These are phyloP conservation scores for Echinometra lucunter DNA, from an alignment of 53 echinoderm and acorn worm species.

Conservation along the genomic window DNA sequence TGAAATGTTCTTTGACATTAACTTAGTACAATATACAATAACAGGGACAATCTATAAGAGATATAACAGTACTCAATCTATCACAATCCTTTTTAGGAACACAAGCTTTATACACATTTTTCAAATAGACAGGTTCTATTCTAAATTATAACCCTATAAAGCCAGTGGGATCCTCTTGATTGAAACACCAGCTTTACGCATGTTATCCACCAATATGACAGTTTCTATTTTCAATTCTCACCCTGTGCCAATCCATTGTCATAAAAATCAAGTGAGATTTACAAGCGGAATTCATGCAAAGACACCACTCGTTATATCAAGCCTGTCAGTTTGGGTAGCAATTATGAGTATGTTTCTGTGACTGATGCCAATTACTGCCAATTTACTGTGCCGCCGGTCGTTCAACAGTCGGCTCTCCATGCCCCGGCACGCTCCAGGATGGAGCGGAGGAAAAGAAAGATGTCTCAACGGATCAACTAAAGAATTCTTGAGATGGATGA, in stretches of 20 bases:
- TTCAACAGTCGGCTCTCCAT: neutral
- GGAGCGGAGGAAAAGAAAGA: neutral
- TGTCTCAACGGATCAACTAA: neutral
- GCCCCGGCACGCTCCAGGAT: neutral
- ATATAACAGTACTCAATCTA: neutral
- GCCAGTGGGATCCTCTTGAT: no score
- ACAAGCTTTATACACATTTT: neutral
- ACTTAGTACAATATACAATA: neutral
- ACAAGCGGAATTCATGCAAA: neutral
- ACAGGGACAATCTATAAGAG: neutral
- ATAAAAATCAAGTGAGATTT: neutral
- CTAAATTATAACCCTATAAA: no score
- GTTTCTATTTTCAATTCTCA: neutral
- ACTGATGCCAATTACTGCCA: conserved; percentile 15
- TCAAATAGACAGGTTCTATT: neutral
- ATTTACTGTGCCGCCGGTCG: neutral
- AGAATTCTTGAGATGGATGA: neutral
- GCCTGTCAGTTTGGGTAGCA: neutral
- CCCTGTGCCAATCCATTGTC: neutral
- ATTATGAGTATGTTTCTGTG: neutral
- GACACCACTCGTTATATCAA: no score
- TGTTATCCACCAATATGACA: neutral
- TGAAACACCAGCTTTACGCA: no score
- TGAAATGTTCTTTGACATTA: neutral
- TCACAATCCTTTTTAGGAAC: neutral